These are phyloP conservation scores for Rotaria socialis DNA, from an alignment of 2,888 invertebrate genomes.

Conservation along the genomic window DNA sequence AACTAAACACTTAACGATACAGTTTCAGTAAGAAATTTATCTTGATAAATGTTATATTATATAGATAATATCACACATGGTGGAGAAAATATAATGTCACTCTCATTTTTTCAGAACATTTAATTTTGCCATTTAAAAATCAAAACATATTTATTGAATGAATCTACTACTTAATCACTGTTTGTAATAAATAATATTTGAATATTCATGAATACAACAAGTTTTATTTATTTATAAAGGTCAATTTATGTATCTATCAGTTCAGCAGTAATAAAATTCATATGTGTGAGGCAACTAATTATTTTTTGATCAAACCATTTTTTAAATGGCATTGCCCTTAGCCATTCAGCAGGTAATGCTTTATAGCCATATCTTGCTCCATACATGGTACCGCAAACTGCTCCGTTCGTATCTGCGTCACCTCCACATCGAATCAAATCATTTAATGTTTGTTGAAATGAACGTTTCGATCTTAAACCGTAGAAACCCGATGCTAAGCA, in stretches of 20 bases:
- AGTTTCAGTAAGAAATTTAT: too few relatives aligned
- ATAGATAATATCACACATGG: too few relatives aligned
- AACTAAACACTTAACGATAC: too few relatives aligned
- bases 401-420: constrained; percentile 30
- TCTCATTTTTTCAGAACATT: too few relatives aligned
- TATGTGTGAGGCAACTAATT: neutral
- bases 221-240: neutral
- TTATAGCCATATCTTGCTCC: neutral
- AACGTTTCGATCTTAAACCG: constrained; percentile 50
- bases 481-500: constrained; percentile 56
- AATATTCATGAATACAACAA: neutral
- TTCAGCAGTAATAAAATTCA: neutral
- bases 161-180: too few relatives aligned
- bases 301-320: constrained; percentile 20
- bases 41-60: too few relatives aligned
- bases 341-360: neutral
- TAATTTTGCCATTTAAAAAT: too few relatives aligned
- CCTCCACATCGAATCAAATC: constrained; percentile 8
- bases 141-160: too few relatives aligned
- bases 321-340: constrained; percentile 20
- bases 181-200: too few relatives aligned
- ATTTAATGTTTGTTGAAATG: constrained; percentile 12
- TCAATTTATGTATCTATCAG: neutral
- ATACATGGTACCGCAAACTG: neutral
- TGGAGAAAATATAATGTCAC: too few relatives aligned